Percentiles rank a stretch among this genome's conserved stretches.
Conservation (phyloP, 1,140 invertebrate species). For the Drosophila simulans region DNA sequence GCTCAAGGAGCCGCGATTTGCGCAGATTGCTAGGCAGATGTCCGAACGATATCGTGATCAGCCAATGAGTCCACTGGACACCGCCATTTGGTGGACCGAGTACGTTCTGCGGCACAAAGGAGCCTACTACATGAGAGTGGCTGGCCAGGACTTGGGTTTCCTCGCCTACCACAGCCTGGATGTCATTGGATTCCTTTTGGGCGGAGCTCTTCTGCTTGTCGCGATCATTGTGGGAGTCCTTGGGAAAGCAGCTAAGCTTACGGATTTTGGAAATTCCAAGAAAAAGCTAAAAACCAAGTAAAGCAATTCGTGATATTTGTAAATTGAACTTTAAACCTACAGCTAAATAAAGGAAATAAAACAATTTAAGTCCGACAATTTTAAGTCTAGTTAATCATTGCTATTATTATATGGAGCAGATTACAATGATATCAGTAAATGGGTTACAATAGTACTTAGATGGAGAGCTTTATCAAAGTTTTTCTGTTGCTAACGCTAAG, state of each 20-base stretch:
- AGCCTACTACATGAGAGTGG: constrained; percentile 67
- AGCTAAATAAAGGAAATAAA: not conserved
- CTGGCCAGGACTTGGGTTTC: constrained; percentile 69
- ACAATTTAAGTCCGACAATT: not conserved
- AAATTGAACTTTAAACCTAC: not conserved
- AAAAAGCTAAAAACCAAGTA: constrained; percentile 26
- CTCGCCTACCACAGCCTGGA: constrained; percentile 86
- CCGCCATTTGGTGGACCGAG: constrained; percentile 90
- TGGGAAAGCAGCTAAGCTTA: constrained; percentile 1
- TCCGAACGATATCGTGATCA: constrained; percentile 87
- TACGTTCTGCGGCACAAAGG: constrained; percentile 87
- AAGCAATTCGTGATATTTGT: not conserved
- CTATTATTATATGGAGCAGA: no score
- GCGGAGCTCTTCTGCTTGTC: constrained; percentile 2
- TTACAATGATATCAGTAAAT: no score
- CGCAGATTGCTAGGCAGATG: constrained; percentile 85
- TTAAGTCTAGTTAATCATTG: not conserved
- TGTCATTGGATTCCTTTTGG: constrained; percentile 55
- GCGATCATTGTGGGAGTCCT: not conserved
- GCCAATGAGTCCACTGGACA: constrained; percentile 87
- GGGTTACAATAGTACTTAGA: no score
- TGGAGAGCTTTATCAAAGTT: no score
- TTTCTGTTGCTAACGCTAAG: no score
- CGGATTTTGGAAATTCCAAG: not conserved
- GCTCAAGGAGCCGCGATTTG: constrained; percentile 77